Evolutionary conservation across 2,113 vertebrate genomes (phyloP).

Genomic region (Thomomys bottae): DNA sequence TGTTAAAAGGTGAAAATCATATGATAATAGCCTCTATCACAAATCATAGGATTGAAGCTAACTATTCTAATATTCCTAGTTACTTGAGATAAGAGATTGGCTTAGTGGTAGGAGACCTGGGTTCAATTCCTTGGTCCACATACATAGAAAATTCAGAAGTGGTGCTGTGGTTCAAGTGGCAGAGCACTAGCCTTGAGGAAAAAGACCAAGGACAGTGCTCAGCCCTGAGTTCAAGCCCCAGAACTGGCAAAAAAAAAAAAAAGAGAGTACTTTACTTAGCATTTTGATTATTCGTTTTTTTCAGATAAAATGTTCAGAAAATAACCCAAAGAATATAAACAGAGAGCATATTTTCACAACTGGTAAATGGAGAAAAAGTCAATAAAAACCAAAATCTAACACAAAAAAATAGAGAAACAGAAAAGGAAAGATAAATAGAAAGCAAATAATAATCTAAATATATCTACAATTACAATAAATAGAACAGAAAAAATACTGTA

Average conservation of each 20-base stretch:
- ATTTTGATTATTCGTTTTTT: neutral
- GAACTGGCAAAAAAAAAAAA: too few relatives aligned
- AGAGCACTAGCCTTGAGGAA: too few relatives aligned
- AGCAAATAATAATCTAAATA: neutral
- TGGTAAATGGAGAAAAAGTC: neutral
- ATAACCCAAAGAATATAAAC: neutral
- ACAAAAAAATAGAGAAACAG: neutral
- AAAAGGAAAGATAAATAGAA: neutral
- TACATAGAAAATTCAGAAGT: too few relatives aligned
- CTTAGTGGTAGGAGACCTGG: too few relatives aligned
- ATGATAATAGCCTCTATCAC: neutral
- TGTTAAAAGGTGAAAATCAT: neutral
- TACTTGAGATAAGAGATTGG: slow-evolving; percentile 24
- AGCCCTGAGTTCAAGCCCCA: too few relatives aligned
- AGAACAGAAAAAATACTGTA: neutral
- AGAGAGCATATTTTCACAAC: neutral
- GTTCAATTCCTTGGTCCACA: too few relatives aligned
- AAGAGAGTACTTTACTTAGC: too few relatives aligned
- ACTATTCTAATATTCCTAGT: neutral
- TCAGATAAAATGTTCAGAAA: neutral
- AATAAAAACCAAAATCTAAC: neutral
- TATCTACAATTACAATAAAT: neutral
- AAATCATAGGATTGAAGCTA: neutral
- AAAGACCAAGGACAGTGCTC: too few relatives aligned
- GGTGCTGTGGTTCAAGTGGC: too few relatives aligned